phyloP scores from a whole-genome alignment of 2,797 vertebrate genomes.

The Astyanax mexicanus region DNA sequence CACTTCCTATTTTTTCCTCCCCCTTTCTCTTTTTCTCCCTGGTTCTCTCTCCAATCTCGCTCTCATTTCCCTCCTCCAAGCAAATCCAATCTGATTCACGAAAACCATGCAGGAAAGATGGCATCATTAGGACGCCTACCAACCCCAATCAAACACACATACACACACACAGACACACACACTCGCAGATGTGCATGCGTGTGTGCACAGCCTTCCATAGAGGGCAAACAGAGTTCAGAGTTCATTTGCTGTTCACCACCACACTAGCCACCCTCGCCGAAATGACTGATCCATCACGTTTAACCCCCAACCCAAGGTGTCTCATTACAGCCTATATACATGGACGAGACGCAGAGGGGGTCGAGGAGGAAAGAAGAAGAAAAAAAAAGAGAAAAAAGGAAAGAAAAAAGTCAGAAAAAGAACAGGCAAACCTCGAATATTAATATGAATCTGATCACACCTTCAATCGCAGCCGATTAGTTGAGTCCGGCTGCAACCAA shows the following conservation, averaged over 20 bases:
- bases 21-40: constrained; percentile 10
- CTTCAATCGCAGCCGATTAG: constrained; percentile 71
- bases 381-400: constrained; percentile 6
- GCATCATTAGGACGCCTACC: constrained; percentile 63
- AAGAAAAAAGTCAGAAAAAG: constrained; percentile 11
- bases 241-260: constrained; percentile 79
- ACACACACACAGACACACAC: constrained; percentile 20
- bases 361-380: constrained; percentile 18
- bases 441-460: constrained; percentile 53
- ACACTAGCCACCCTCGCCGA: constrained; percentile 54
- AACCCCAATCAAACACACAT: constrained; percentile 40
- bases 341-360: constrained; percentile 25
- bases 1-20: background rate
- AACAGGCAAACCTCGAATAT: constrained; percentile 42
- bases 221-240: constrained; percentile 84
- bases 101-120: constrained; percentile 64
- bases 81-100: constrained; percentile 61
- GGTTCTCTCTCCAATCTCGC: constrained; percentile 17
- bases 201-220: constrained; percentile 30
- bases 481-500: constrained; percentile 57
- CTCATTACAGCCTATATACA: constrained; percentile 59
- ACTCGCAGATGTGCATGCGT: constrained; percentile 16
- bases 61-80: constrained; percentile 52
- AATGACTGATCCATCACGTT: constrained; percentile 65
- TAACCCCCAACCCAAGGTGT: constrained; percentile 65